Conservation (phyloP, 2,113 vertebrate genomes). For the Acinonyx jubatus region DNA sequence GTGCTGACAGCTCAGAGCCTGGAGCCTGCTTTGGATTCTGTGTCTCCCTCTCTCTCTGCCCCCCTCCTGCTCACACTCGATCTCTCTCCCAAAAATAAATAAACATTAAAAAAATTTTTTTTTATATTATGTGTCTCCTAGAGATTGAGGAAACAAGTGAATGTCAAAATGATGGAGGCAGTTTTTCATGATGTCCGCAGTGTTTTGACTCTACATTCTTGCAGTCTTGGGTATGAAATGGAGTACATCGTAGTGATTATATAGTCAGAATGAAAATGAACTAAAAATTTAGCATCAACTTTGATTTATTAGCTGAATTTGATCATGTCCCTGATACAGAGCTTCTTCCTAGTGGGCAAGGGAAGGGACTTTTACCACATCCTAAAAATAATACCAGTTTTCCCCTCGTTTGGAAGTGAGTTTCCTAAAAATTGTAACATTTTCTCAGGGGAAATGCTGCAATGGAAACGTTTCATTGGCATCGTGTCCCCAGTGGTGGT, state of each 20-base stretch:
- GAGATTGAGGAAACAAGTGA: not conserved
- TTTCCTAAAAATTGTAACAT: not conserved
- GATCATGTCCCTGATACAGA: not conserved
- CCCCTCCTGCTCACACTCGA: too few species aligned
- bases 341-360: not conserved
- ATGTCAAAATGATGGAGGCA: not conserved
- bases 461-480: not conserved
- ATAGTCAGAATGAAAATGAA: not conserved
- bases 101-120: too few species aligned
- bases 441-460: not conserved
- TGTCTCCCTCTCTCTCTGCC: too few species aligned
- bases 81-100: too few species aligned
- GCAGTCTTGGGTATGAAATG: not conserved
- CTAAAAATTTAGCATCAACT: not conserved
- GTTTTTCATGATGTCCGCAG: not conserved
- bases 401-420: not conserved
- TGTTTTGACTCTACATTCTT: not conserved
- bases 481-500: fast-evolving
- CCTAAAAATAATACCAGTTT: not conserved
- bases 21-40: too few species aligned
- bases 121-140: not conserved
- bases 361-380: not conserved
- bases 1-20: too few species aligned
- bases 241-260: fast-evolving
- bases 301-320: not conserved